Conservation (phyloP, 92 coral and sea anemone species). For the Phenganax subtilis region DNA sequence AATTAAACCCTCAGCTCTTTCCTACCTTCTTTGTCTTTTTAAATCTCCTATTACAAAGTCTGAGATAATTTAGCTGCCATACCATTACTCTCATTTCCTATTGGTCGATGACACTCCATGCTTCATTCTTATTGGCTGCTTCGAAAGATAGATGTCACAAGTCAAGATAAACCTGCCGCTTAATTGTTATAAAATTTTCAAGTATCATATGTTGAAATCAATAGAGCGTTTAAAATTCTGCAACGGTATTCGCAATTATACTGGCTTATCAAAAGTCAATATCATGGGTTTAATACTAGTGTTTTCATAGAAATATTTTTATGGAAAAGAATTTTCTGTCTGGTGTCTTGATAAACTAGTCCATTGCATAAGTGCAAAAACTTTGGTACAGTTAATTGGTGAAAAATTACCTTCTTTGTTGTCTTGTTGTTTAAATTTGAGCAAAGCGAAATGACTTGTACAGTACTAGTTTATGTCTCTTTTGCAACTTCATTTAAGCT, state of each 20-base stretch:
- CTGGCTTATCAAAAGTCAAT: background rate
- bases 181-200: slow-evolving; percentile 6
- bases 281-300: too few relatives aligned
- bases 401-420: too few relatives aligned
- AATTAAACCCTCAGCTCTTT: slow-evolving; percentile 11
- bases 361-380: too few relatives aligned
- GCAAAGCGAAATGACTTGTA: too few relatives aligned
- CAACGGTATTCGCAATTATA: slow-evolving; percentile 4
- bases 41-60: slow-evolving; percentile 14
- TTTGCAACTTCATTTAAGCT: too few relatives aligned
- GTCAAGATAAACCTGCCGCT: background rate
- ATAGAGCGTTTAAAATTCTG: slow-evolving; percentile 16
- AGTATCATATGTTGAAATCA: slow-evolving; percentile 16
- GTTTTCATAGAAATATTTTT: too few relatives aligned
- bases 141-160: background rate
- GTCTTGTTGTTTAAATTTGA: too few relatives aligned
- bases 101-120: background rate
- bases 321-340: too few relatives aligned
- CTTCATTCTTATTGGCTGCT: slow-evolving; percentile 15
- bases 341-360: too few relatives aligned
- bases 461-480: too few relatives aligned
- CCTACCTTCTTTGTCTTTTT: slow-evolving; percentile 1
- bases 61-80: background rate
- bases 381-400: too few relatives aligned
- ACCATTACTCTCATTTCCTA: background rate